Percentiles rank a stretch among this genome's conserved stretches.
Evolutionary conservation across 2,888 invertebrate species (phyloP).

Genomic region (Xestia xanthographa): DNA sequence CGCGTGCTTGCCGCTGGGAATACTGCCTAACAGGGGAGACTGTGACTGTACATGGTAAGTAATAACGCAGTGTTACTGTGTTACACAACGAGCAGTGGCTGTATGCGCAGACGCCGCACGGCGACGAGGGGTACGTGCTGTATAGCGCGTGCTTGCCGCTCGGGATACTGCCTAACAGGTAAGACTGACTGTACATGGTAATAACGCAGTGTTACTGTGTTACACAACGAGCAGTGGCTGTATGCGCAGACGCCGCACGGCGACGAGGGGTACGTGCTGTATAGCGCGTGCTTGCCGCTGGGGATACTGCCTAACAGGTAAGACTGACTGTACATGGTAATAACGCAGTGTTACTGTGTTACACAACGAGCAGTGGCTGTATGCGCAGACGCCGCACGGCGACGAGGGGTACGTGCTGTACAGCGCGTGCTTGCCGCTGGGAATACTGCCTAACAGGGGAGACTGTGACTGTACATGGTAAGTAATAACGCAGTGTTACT

Average conservation of each 20-base stretch:
- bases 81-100: too few species aligned
- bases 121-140: constrained; percentile 95
- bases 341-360: too few species aligned
- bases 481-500: too few species aligned
- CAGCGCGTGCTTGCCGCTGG: too few species aligned
- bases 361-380: too few species aligned
- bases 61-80: too few species aligned
- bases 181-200: background rate
- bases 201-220: constrained; percentile 95
- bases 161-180: constrained; percentile 92
- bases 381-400: too few species aligned
- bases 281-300: constrained; percentile 94
- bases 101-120: constrained; percentile 92
- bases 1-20: constrained; percentile 94
- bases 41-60: too few species aligned
- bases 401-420: too few species aligned
- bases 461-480: too few species aligned
- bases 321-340: too few species aligned
- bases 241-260: constrained; percentile 96
- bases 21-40: constrained; percentile 90
- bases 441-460: too few species aligned
- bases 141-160: constrained; percentile 94
- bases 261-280: constrained; percentile 95
- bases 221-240: constrained; percentile 96
- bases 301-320: constrained; percentile 92